Percentiles rank a stretch among this genome's conserved stretches.
These are phyloP conservation scores for Oophaga sylvatica DNA, from an alignment of 2,797 vertebrate species.

Conservation along the genomic window DNA sequence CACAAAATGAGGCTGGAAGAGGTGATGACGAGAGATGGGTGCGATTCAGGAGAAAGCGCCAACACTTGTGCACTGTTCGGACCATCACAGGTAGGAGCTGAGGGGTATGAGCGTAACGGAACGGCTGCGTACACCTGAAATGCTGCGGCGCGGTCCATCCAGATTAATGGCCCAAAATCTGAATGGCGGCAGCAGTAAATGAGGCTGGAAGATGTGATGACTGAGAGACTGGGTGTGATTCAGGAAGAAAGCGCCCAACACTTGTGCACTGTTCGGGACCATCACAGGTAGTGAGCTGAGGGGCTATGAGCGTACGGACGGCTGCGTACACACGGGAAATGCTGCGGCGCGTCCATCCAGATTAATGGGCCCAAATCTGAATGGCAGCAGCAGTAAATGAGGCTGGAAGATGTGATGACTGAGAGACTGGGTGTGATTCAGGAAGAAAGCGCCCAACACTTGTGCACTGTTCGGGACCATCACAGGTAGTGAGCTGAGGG, in stretches of 20 bases:
- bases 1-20: constrained; percentile 74
- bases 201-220: constrained; percentile 73
- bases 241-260: constrained; percentile 74
- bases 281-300: constrained; percentile 70
- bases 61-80: constrained; percentile 69
- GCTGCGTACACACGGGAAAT: too few species aligned
- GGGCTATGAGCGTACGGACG: neutral
- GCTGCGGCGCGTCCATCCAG: too few species aligned
- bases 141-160: too few species aligned
- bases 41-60: constrained; percentile 72
- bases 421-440: constrained; percentile 71
- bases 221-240: constrained; percentile 68
- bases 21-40: constrained; percentile 69
- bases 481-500: constrained; percentile 69
- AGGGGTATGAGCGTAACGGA: too few species aligned
- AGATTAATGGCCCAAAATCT: too few species aligned
- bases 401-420: constrained; percentile 70
- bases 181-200: too few species aligned
- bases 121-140: too few species aligned
- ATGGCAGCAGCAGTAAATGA: too few species aligned
- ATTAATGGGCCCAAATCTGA: too few species aligned
- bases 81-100: constrained; percentile 77
- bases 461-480: constrained; percentile 70
- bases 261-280: constrained; percentile 69
- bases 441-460: constrained; percentile 71